Evolutionary conservation across 2,797 vertebrate genomes (phyloP), one percentile per base, ranked within the genome.

Genomic region (Denticeps clupeoides): DNA sequence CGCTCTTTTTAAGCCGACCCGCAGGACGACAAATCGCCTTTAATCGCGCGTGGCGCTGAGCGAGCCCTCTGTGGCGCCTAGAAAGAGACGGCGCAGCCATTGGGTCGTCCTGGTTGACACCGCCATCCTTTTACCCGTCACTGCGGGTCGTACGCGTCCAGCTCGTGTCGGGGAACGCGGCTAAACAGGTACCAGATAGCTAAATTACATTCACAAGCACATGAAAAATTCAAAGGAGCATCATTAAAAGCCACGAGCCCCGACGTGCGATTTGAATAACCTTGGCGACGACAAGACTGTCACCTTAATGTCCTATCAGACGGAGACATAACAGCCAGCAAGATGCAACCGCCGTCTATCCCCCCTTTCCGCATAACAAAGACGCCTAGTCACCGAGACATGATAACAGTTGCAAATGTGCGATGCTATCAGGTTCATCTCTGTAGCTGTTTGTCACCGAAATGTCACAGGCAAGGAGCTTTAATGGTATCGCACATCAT

Each of bases 241-340:
- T 93, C 86, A 88, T 89, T 88, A 22, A n/a, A n/a, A 88, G 83
- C 80, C 85, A 74, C 81, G 78, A 87, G 83, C 81, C 79, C 35
- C n/a, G 75, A 70, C 79, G 76, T 84, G 87, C 86, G 88, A 87
- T 91, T 89, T 87, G 82, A 85, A 85, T 91, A 93, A 90, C 89
- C 89, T 93, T 92, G 88, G 86, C 33, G 76, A 81, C 80, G 88
- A 87, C 86, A 82, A 78, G 82, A 78, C 87, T 86, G 87, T 92
- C 90, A 89, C 83, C 87, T 81, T 83, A 81, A 82, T 83, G 87
- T 87, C 81, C 83, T 84, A 87, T 89, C 88, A 83, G 82, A 86
- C 81, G 78, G 86, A 86, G 82, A 88, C 84, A 85, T 85, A n/a
- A n/a, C 81, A 82, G 82, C 81, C 81, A 72, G 77, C 80, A 76